A percentile compares a stretch with the other conserved stretches of the same genome.
These are phyloP conservation scores for Drosophila anomalata DNA, from an alignment of 2,888 invertebrate species.

Conservation along the genomic window DNA sequence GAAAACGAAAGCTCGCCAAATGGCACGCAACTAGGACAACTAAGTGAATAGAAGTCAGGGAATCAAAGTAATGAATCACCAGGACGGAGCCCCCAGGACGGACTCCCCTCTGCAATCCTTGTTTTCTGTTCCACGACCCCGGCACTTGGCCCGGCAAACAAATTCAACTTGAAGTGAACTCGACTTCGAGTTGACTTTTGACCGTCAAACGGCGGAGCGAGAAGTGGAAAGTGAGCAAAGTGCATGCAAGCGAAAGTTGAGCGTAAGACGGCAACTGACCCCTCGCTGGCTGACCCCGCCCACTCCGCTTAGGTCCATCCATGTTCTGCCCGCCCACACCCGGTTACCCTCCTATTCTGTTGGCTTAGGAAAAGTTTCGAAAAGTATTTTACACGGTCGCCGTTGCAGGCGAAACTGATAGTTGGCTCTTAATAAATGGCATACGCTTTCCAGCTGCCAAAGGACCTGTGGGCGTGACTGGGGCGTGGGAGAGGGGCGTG, in stretches of 20 bases:
- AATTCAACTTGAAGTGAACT: constrained; percentile 79
- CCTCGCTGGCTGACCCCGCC: constrained; percentile 8
- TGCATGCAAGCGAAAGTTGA: constrained; percentile 79
- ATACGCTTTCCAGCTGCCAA: constrained; percentile 34
- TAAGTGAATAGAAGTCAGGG: constrained; percentile 74
- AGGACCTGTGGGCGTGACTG: not conserved
- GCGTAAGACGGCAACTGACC: constrained; percentile 75
- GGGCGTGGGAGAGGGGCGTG: not conserved
- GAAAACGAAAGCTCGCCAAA: constrained; percentile 63
- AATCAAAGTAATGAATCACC: constrained; percentile 79
- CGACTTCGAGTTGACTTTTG: constrained; percentile 80
- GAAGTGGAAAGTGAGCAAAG: constrained; percentile 62
- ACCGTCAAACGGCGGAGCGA: constrained; percentile 71
- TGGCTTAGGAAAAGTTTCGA: constrained; percentile 69
- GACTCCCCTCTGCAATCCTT: not conserved
- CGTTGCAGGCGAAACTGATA: constrained; percentile 64
- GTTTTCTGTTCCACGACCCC: constrained; percentile 20
- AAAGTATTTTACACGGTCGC: constrained; percentile 71
- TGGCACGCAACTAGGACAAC: constrained; percentile 62
- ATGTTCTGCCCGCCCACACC: not conserved
- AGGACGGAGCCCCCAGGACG: constrained; percentile 4
- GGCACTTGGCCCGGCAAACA: constrained; percentile 73
- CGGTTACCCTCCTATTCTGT: constrained; percentile 45
- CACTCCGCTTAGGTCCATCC: not conserved
- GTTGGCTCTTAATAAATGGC: constrained; percentile 72